Conservation (phyloP, 2,113 vertebrate species). For the Rhinoderma darwinii region DNA sequence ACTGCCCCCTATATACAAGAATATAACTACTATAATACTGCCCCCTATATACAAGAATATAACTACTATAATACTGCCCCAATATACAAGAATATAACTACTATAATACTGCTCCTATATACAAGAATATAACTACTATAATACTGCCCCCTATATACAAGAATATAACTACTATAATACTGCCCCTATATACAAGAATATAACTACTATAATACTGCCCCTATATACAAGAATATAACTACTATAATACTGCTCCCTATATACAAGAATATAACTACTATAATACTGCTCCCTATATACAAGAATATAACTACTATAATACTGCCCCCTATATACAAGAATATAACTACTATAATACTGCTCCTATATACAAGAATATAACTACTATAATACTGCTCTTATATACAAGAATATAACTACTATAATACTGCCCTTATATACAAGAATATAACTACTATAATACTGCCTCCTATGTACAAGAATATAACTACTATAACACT, state of each 20-base stretch:
- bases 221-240: constrained; percentile 15
- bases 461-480: background rate
- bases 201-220: constrained; percentile 14
- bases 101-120: constrained; percentile 6
- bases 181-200: background rate
- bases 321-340: constrained; percentile 13
- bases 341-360: constrained; percentile 13
- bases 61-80: background rate
- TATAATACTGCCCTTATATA: background rate
- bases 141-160: background rate
- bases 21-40: background rate
- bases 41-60: background rate
- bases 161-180: constrained; percentile 20
- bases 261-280: background rate
- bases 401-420: constrained; percentile 7
- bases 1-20: background rate
- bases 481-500: constrained; percentile 11
- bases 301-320: constrained; percentile 6
- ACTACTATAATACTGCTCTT: constrained; percentile 9
- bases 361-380: background rate
- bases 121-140: constrained; percentile 17
- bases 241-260: background rate
- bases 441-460: constrained; percentile 20
- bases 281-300: background rate
- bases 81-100: background rate